Percentiles rank a stretch among this genome's conserved stretches.
Evolutionary conservation across 2,888 invertebrate genomes (phyloP).

Genomic region (Mechanitis mazaeus): DNA sequence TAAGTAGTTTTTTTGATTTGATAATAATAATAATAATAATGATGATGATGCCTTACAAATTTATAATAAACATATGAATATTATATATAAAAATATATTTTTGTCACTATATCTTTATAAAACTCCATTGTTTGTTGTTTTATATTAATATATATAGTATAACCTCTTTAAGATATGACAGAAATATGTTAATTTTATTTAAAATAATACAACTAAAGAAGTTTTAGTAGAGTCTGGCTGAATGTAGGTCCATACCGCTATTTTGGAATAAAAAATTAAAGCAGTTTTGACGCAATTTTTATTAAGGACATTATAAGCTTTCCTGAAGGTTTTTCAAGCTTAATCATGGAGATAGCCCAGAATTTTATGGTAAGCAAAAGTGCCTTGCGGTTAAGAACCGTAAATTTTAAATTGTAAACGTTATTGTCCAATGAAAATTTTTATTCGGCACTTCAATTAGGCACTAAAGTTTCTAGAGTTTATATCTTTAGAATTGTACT

Average conservation of each 20-base stretch:
- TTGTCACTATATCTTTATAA: too few relatives aligned
- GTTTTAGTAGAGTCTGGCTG: conserved; percentile 1
- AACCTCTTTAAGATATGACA: too few relatives aligned
- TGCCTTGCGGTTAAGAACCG: conserved; percentile 24
- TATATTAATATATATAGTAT: too few relatives aligned
- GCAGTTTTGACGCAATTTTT: conserved; percentile 21
- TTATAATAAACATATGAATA: too few relatives aligned
- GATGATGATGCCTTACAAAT: too few relatives aligned
- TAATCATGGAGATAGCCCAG: conserved; percentile 61
- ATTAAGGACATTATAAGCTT: conserved; percentile 22
- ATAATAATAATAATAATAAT: too few relatives aligned
- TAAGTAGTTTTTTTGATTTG: too few relatives aligned
- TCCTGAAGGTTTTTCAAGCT: conserved; percentile 27
- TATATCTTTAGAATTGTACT: too few relatives aligned
- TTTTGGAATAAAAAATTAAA: conserved; percentile 2
- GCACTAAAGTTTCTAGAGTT: background rate
- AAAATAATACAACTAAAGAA: background rate
- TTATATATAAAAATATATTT: too few relatives aligned
- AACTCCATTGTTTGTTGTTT: too few relatives aligned
- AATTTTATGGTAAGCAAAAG: conserved; percentile 58
- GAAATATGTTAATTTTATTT: background rate
- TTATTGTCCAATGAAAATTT: conserved; percentile 21
- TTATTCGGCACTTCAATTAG: conserved; percentile 26
- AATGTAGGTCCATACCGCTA: background rate
- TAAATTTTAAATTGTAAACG: conserved; percentile 29